phyloP scores from a whole-genome alignment of 2,888 invertebrate species.

The Metacarcinus magister region DNA sequence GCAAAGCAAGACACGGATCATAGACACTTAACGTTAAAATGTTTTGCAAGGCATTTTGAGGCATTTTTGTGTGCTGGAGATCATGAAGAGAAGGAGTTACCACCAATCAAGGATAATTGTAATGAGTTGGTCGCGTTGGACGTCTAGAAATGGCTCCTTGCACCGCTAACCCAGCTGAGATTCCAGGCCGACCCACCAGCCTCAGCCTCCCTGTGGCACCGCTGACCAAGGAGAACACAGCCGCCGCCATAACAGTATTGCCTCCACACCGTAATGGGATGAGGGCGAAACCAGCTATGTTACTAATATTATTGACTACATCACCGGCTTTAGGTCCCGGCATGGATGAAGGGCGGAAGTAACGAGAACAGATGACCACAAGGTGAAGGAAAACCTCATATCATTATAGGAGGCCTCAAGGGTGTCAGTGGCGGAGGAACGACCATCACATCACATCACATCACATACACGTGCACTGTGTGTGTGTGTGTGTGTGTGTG shows the following conservation, averaged over 20 bases:
- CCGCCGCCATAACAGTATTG: constrained; percentile 19
- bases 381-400: background rate
- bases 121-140: background rate
- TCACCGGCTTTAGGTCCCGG: background rate
- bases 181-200: background rate
- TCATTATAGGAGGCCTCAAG: background rate
- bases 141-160: constrained; percentile 16
- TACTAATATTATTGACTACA: constrained; percentile 8
- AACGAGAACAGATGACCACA: background rate
- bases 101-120: background rate
- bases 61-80: background rate
- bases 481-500: constrained; percentile 31
- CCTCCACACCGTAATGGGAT: constrained; percentile 2
- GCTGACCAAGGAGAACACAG: constrained; percentile 16
- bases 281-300: constrained; percentile 7
- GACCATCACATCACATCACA: background rate
- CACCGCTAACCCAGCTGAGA: background rate
- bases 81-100: background rate
- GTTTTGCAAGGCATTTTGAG: background rate
- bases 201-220: background rate
- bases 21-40: background rate
- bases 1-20: background rate
- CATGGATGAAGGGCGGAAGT: background rate
- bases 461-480: background rate
- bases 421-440: background rate